Evolutionary conservation across 2,888 invertebrate species (phyloP).

Genomic region (Cephus rjabovi): DNA sequence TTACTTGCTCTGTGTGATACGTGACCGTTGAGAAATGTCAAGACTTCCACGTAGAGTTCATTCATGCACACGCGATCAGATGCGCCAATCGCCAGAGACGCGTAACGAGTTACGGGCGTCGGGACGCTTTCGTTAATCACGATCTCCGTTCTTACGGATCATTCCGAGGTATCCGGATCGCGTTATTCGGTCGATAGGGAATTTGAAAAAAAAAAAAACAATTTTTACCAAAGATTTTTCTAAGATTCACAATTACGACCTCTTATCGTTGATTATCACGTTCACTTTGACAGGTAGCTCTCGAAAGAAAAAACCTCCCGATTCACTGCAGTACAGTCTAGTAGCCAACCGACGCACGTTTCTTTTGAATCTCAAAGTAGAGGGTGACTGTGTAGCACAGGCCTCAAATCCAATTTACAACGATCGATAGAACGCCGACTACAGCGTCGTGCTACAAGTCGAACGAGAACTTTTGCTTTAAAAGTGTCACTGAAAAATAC

Average conservation of each 20-base stretch:
- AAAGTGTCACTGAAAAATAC: not conserved
- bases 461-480: not conserved
- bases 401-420: conserved; percentile 47
- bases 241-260: too few species aligned
- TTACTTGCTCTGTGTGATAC: not conserved
- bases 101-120: not conserved
- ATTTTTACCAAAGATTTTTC: not conserved
- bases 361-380: not conserved
- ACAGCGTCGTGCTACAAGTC: not conserved
- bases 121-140: not conserved
- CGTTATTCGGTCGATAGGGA: not conserved
- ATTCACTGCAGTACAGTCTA: not conserved
- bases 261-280: not conserved
- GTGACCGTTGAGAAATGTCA: conserved; percentile 30
- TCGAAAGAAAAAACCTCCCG: not conserved
- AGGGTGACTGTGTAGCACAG: not conserved
- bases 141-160: not conserved
- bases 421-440: conserved; percentile 45
- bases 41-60: conserved; percentile 24
- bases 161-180: not conserved
- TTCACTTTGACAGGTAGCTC: not conserved
- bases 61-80: conserved; percentile 30
- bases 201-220: not conserved
- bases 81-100: conserved; percentile 26
- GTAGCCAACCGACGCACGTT: not conserved